Evolutionary conservation across 2,888 invertebrate genomes (phyloP), one percentile per base, ranked within the genome.

Genomic region (Chorisops tibialis): DNA sequence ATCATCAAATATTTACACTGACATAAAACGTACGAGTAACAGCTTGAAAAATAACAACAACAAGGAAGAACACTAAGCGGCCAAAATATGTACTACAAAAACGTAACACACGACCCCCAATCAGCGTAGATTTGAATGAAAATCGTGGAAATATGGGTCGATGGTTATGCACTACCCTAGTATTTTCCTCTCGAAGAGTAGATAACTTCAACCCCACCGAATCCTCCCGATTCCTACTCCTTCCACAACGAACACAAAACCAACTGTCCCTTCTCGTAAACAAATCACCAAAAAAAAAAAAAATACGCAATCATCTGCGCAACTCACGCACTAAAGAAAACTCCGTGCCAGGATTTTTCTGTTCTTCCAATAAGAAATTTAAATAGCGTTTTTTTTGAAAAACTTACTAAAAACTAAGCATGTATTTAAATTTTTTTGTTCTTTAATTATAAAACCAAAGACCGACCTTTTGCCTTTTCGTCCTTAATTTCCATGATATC

Each of bases 401-500:
- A 30, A 49, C 24, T 7, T 14, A 50, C 16, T 30, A 30, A 16
- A 16, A 50, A n/a, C 22, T 12, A 19, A 37, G 14, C n/a, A 18
- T 48, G 22, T 22, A 19, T 45, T 7, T 45, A 45, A 11, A 45
- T 45, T n/a, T n/a, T n/a, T n/a, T n/a, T 11, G 45, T 45, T 45
- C 45, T 14, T 16, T 19, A 45, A 41, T 9, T 41, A 16, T 5
- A 48, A 48, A 22, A 5, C 3, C 12, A 50, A 14, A 6, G 39
- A 63, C 65, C 37, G 64, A 76, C 75, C 75, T 73, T 73, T 74
- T 62, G 68, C 59, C 66, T 69, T 69, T 37, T 71, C 69, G 6
- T 71, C 66, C 62, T 74, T 76, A 62, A 76, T 70, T 70, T 76
- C 75, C 67, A 76, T 69, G 58, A 79, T 68, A 66, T 77, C 77